Base-by-base conservation (phyloP, 1,140 invertebrate genomes). In the Leucophenga varia region DNA sequence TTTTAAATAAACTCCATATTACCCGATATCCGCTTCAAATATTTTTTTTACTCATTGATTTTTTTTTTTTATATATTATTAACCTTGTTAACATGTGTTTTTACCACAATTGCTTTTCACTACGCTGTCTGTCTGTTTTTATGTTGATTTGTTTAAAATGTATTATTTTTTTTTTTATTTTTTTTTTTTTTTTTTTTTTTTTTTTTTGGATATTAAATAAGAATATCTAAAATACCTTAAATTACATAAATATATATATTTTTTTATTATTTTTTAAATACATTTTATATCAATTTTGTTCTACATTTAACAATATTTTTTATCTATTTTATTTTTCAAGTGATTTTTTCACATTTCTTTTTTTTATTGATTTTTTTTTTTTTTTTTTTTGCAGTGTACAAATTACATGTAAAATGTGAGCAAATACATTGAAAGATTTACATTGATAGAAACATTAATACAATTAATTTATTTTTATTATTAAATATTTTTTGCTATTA, bases 201-300 rank as follows among this genome's bases (percentile, higher is more conserved):
- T 46, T 35, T 49, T 47, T 54, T 53, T 72, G 73, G 73, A 75
- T 72, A 65, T 74, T 74, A 74, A 74, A 75, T 75, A 75, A 75
- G 72, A 75, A 75, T 75, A 75, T 73, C 70, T 75, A 75, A 75
- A 74, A 75, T 75, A 75, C 73, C 70, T 73, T 73, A 72, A 58
- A 39, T 43, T 41, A 54, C 61, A 49, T 61, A 59, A 65, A 65
- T 69, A 69, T 51, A 69, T 59, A 69, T 59, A 49, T 65, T 50
- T 49, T 54, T 50, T 32, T 30, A 16, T 28, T 47, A 22, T 30
- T 63, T 46, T 44, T 67, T 67, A 67, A 63, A 67, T 63, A 52
- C 49, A 46, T 55, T 54, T 51, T 60, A 40, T 52, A 36, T 40
- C n/a, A 31, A 43, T 34, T 59, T 21, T 25, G 22, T 25, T 25